A percentile compares a stretch with the other conserved stretches of the same genome.
phyloP scores from a whole-genome alignment of 2,113 vertebrate genomes.

The Gymnogyps californianus region DNA sequence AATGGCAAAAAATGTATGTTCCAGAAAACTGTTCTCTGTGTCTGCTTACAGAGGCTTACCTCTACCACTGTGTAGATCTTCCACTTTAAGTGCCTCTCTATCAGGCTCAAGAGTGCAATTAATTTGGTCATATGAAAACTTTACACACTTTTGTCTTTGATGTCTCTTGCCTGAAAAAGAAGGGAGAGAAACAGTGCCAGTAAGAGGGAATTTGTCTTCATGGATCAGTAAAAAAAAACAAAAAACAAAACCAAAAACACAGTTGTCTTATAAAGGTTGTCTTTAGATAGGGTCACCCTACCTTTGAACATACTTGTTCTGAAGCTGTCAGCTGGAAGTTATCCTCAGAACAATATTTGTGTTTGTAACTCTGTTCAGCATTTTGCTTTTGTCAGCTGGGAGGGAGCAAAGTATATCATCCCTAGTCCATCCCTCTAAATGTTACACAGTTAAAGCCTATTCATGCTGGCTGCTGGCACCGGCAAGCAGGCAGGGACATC shows the following conservation, averaged over 20 bases:
- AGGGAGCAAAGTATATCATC: not conserved
- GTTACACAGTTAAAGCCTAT: not conserved
- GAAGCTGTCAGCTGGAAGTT: not conserved
- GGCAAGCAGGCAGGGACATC: too few relatives aligned
- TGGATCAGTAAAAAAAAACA: not conserved
- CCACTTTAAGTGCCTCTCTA: not conserved
- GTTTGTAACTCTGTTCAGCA: not conserved
- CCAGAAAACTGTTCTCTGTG: not conserved
- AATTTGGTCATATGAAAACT: not conserved
- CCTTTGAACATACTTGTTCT: not conserved
- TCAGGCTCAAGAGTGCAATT: not conserved
- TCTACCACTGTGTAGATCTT: not conserved
- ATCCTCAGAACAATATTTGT: not conserved
- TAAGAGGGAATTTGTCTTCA: not conserved
- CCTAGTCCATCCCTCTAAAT: not conserved
- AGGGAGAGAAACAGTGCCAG: not conserved
- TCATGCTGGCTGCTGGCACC: not conserved
- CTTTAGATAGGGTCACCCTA: not conserved
- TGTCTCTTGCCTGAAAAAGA: not conserved
- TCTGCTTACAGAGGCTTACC: not conserved
- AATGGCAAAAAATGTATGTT: not conserved
- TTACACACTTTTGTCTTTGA: not conserved
- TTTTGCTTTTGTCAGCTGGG: not conserved
- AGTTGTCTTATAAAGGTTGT: accelerated
- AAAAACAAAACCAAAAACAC: accelerated